phyloP scores from a whole-genome alignment of 2,888 invertebrate species.

The Diplolepis rosae region DNA sequence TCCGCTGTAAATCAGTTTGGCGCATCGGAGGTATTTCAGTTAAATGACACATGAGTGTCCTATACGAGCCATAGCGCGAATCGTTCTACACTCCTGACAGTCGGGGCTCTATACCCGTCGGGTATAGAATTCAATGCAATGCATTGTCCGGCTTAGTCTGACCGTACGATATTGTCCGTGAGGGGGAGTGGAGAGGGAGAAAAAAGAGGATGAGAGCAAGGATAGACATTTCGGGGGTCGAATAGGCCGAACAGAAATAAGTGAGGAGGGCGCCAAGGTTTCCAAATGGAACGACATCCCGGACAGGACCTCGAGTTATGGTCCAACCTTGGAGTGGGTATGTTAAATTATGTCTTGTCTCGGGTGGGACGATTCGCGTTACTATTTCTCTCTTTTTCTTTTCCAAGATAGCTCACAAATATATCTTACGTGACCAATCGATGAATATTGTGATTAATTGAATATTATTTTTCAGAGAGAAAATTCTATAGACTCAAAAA shows the following conservation, averaged over 20 bases:
- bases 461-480: too few relatives aligned
- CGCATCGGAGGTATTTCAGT: slow-evolving; percentile 71
- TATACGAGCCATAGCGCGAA: slow-evolving; percentile 32
- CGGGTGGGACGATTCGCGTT: slow-evolving; percentile 50
- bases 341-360: slow-evolving; percentile 63
- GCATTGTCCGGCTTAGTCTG: slow-evolving; percentile 69
- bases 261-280: slow-evolving; percentile 54
- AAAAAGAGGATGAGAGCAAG: slow-evolving; percentile 8
- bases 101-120: slow-evolving; percentile 19
- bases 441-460: too few relatives aligned
- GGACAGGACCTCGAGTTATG: slow-evolving; percentile 56
- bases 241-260: slow-evolving; percentile 55
- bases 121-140: slow-evolving; percentile 66
- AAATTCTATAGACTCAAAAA: not conserved
- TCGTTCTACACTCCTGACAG: not conserved
- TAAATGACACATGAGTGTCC: slow-evolving; percentile 69
- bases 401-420: not conserved
- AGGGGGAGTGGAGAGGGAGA: slow-evolving; percentile 28
- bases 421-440: not conserved
- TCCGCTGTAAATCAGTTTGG: slow-evolving; percentile 69
- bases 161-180: slow-evolving; percentile 67
- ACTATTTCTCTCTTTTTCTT: not conserved
- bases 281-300: slow-evolving; percentile 53
- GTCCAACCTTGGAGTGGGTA: slow-evolving; percentile 56
- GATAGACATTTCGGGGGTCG: slow-evolving; percentile 40